Base-by-base conservation (phyloP, 2,888 invertebrate species). In the Calameuta filiformis region DNA sequence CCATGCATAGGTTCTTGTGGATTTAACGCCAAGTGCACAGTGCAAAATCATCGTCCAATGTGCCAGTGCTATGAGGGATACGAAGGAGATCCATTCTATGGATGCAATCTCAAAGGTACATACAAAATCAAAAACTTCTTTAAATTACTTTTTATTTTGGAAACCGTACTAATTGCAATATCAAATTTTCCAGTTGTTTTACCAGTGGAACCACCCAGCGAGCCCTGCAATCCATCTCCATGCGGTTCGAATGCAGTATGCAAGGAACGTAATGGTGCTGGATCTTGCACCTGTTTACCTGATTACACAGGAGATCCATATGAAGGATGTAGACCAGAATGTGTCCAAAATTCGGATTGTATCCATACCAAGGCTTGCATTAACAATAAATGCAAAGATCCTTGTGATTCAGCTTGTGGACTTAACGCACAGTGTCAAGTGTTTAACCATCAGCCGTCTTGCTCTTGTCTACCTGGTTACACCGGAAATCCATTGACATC, bases 271-370 rank as follows among this genome's bases (percentile, higher is more conserved):
- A 94, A 96, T 88, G 96, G 95, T 84, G 95, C 95, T 78, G 97
- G 97, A 74, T 96, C 97, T 81, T 97, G 97, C 91, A 93, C 94
- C 81, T 97, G 97, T 92, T 92, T 96, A 82, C 94, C 95, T 79
- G 96, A 96, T 87, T 97, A 96, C 91, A 95, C 95, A 87, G 97
- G 97, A 76, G 97, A 97, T 92, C 97, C 97, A 2, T 97, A 97
- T 87, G 93, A 95, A 73, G 96, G 96, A 88, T 97, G 97, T 91
- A 93, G 96, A 89, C 97, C 97, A 35, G 97, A 97, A 93, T 97
- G 97, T 90, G 95, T 97, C n/a, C 94, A 96, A 85, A 97, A 97
- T 90, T 95, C 96, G 12, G 97, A 98, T 87, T 98, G 97, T 91
- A 93, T 95, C 11, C 94, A 94, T 87, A 94, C 94, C 83, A 95